Conservation (phyloP, 2,888 invertebrate species). For the Microplitis deprimator region DNA sequence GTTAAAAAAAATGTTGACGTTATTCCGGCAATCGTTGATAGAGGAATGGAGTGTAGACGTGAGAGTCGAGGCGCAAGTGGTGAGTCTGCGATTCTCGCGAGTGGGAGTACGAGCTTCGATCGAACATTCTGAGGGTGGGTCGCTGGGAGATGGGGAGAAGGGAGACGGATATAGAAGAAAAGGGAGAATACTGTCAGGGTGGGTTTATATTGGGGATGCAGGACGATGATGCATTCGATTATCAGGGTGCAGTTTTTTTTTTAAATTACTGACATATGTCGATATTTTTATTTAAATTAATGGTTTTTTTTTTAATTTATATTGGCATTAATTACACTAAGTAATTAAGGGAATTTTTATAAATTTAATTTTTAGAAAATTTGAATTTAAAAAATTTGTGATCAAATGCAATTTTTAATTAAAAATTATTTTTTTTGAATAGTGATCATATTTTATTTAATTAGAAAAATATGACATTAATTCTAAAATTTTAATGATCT, state of each 20-base stretch:
- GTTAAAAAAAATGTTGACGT: slow-evolving; percentile 6
- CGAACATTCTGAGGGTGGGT: slow-evolving; percentile 8
- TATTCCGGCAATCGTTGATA: slow-evolving; percentile 31
- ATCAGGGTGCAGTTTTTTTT: neutral
- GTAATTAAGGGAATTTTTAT: too few relatives aligned
- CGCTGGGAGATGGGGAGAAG: slow-evolving; percentile 3
- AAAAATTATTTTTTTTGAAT: too few relatives aligned
- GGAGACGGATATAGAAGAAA: slow-evolving; percentile 15
- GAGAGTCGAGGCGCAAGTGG: slow-evolving; percentile 47
- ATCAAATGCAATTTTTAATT: too few relatives aligned
- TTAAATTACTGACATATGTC: neutral
- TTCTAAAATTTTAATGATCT: too few relatives aligned
- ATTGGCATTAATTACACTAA: too few relatives aligned
- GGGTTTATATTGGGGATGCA: neutral
- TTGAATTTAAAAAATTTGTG: too few relatives aligned
- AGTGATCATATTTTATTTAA: too few relatives aligned
- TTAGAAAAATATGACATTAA: too few relatives aligned
- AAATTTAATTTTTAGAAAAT: too few relatives aligned
- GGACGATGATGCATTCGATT: neutral
- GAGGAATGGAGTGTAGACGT: slow-evolving; percentile 43
- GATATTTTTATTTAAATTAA: neutral
- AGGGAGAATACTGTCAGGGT: neutral
- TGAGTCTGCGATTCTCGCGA: slow-evolving; percentile 41
- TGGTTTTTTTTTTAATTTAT: too few relatives aligned
- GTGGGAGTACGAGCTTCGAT: slow-evolving; percentile 39